Base-by-base conservation (phyloP, 2,888 invertebrate genomes). In the Acleris cristana region DNA sequence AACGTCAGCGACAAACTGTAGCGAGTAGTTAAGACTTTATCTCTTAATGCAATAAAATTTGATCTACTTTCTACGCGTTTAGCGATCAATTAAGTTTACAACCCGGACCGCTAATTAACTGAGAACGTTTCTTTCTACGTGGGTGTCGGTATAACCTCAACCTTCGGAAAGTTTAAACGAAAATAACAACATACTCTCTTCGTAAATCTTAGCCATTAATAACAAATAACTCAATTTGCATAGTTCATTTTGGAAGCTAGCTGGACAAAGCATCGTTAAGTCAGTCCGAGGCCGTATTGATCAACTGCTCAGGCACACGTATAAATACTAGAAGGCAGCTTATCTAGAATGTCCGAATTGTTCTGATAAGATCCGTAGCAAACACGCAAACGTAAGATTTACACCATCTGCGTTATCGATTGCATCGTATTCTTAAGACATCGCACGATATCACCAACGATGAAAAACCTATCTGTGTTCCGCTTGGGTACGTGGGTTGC, bases 1-100 rank as follows among this genome's bases (percentile, higher is more conserved):
- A 71, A 74, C 72, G 71, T 79, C 78, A 78, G 76, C 77, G 79
- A 78, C 73, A 77, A 80, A 79, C 69, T 72, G 69, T 70, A 14
- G 40, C 40, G 14, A 40, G 40, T 64, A 73, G 60, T 69, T 68
- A 68, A 61, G 45, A 61, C 57, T 14, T 59, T 65, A 59, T 40
- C 57, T 57, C 54, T 69, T 57, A 57, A 57, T 59, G 66, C 61
- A 62, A 65, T 69, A 54, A 64, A 57, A 45, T 54, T 54, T 55
- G 61, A 54, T 70, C 64, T 65, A 70, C 70, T 61, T 72, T 70
- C 60, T 57, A 69, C 67, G 57, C 65, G 64, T 44, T 65, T 61
- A 65, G 62, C 69, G 54, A 53, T 57, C 44, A 67, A 67, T 67
- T 58, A 58, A 58, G 6, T 63, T 58, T 63, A 62, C 58, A 67